phyloP scores from a whole-genome alignment of 1,140 invertebrate species.

The Lucilia cuprina region DNA sequence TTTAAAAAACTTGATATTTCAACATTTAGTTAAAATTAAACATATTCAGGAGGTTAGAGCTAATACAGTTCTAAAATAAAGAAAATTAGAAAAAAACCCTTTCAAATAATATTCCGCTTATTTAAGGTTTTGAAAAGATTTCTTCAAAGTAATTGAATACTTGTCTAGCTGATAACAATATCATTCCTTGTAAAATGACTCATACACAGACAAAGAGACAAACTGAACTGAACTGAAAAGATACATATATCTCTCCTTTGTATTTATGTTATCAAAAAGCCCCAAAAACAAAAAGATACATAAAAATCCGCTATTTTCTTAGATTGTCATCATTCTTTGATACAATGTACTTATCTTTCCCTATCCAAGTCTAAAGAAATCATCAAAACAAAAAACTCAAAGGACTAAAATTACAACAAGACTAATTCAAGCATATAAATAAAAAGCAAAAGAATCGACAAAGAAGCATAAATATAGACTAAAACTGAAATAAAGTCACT shows the following conservation, averaged over 20 bases:
- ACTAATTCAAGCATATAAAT: neutral
- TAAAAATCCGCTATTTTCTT: neutral
- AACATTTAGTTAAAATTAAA: too few relatives aligned
- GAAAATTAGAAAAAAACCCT: too few relatives aligned
- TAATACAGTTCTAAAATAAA: too few relatives aligned
- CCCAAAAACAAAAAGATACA: neutral
- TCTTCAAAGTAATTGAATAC: too few relatives aligned
- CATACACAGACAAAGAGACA: too few relatives aligned
- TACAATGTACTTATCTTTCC: neutral
- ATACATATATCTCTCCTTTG: neutral
- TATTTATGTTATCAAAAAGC: neutral
- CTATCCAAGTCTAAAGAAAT: neutral
- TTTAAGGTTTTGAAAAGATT: too few relatives aligned
- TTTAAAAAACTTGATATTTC: too few relatives aligned
- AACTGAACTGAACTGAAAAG: too few relatives aligned
- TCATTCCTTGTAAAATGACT: too few relatives aligned
- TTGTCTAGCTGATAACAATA: too few relatives aligned
- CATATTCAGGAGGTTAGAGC: too few relatives aligned
- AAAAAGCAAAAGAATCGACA: neutral
- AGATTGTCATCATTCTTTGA: neutral
- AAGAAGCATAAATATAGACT: neutral
- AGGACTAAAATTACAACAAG: neutral
- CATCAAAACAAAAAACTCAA: constrained; percentile 9
- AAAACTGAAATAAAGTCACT: neutral
- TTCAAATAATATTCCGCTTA: too few relatives aligned